Base-by-base conservation (phyloP, 2,113 vertebrate species). In the Psittacula cyanocephala region DNA sequence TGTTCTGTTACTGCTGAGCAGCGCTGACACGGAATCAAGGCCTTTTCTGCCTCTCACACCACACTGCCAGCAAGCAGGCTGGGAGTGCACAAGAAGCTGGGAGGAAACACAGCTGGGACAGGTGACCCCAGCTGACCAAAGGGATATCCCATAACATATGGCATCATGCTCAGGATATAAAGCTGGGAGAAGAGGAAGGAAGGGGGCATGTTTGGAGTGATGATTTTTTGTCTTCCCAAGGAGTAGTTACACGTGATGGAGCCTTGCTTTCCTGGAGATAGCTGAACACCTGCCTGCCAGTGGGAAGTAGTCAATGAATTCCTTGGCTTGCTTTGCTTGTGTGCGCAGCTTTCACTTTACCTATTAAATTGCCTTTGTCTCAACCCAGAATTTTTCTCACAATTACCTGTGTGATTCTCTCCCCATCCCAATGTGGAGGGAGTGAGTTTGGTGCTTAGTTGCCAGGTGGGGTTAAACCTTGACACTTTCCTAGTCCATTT, bases 401-500 rank as follows among this genome's bases (percentile, higher is more conserved):
- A 76, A 43, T 49, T 44, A 25, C 29, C 35, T 16, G 25, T 86
- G 50, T 69, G 12, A 20, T 64, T 69, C 17, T 81, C 15, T 76
- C 5, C 31, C 11, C 31, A 39, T 64, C 9, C 55, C 31, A 63
- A 16, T 33, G 43, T 5, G 6, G 10, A 5, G 3, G 31, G 47
- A 49, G 8, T 43, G 14, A 28, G 5, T 2, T 1, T 55, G 17
- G 31, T 27, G 10, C 41, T 81, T 55, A 28, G 6, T 28, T 69
- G 47, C 22, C 49, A 31, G 12, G 13, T 69, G 53, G 15, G 27
- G 5, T 44, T 57, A 76, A 69, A 49, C 31, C 10, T 24, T 37
- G 35, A 57, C 35, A 29, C 22, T 6, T 31, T 81, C 12, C 31
- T 72, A 89, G 83, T 95, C 63, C 72, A 47, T 84, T 95, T 93